Percentiles rank a stretch among this genome's conserved stretches.
phyloP scores from a whole-genome alignment of 2,888 invertebrate species.

The Diploptera punctata region DNA sequence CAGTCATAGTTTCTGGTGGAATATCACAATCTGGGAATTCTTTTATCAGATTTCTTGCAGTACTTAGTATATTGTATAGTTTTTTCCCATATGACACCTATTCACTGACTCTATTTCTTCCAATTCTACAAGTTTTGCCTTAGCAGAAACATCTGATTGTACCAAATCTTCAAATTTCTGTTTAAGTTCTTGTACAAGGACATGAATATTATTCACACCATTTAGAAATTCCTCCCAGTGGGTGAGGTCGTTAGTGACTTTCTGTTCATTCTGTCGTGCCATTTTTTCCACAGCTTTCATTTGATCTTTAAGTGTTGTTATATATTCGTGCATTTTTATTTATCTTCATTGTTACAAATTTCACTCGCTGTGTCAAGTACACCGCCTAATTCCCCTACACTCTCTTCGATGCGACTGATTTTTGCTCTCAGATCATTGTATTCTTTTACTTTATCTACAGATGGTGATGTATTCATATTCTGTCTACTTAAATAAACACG shows the following conservation, averaged over 20 bases:
- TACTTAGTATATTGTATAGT: slow-evolving; percentile 67
- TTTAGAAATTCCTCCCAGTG: slow-evolving; percentile 76
- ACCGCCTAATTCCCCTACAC: slow-evolving; percentile 62
- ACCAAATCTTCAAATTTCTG: slow-evolving; percentile 62
- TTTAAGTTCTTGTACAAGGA: slow-evolving; percentile 58
- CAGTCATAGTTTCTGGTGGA: slow-evolving; percentile 69
- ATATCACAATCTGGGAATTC: slow-evolving; percentile 74
- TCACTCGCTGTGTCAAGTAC: slow-evolving; percentile 60
- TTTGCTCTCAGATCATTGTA: slow-evolving; percentile 63
- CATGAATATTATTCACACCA: slow-evolving; percentile 65
- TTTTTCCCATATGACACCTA: slow-evolving; percentile 64
- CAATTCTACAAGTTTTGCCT: slow-evolving; percentile 70
- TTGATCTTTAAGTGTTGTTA: slow-evolving; percentile 69
- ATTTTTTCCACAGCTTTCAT: slow-evolving; percentile 73
- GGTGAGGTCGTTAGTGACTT: slow-evolving; percentile 65
- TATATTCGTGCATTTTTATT: slow-evolving; percentile 62
- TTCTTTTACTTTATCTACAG: slow-evolving; percentile 47
- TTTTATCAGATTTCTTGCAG: slow-evolving; percentile 67
- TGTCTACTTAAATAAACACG: slow-evolving; percentile 70
- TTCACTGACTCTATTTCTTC: slow-evolving; percentile 75
- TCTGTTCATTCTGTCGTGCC: slow-evolving; percentile 64
- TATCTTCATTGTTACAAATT: slow-evolving; percentile 57
- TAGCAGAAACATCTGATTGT: slow-evolving; percentile 69
- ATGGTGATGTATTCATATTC: slow-evolving; percentile 63
- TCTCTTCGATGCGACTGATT: slow-evolving; percentile 66